phyloP scores from a whole-genome alignment of 2,888 invertebrate genomes.

The Lypha dubia region DNA sequence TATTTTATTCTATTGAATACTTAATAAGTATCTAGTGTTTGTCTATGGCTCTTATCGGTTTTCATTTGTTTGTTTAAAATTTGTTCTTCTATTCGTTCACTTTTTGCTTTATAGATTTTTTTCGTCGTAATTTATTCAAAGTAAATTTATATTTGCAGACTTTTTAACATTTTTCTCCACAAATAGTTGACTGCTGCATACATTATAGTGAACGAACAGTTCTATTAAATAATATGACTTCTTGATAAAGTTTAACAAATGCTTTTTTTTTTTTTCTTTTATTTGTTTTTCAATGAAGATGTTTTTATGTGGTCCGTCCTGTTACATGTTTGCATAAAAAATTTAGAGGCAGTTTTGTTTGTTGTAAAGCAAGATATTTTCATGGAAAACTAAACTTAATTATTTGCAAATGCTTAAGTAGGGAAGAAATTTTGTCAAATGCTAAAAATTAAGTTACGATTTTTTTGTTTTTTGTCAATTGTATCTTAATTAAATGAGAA shows the following conservation, averaged over 20 bases:
- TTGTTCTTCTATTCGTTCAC: conserved; percentile 48
- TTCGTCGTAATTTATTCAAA: conserved; percentile 68
- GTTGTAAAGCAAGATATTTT: not conserved
- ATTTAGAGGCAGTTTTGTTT: conserved; percentile 19
- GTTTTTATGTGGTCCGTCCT: conserved; percentile 13
- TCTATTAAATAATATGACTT: conserved; percentile 66
- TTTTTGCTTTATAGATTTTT: conserved; percentile 15
- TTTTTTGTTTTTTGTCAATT: too few relatives aligned
- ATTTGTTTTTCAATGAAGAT: conserved; percentile 31
- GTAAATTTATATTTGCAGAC: conserved; percentile 71
- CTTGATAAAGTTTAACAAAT: conserved; percentile 58
- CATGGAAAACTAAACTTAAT: not conserved
- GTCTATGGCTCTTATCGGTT: conserved; percentile 62
- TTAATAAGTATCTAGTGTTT: conserved; percentile 59
- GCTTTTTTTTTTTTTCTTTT: conserved; percentile 7
- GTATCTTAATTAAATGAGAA: too few relatives aligned
- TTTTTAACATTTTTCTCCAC: conserved; percentile 63
- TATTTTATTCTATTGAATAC: conserved; percentile 65
- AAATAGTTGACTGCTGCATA: conserved; percentile 61
- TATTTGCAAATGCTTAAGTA: not conserved
- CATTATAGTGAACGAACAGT: conserved; percentile 50
- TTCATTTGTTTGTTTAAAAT: conserved; percentile 68
- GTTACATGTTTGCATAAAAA: conserved; percentile 30
- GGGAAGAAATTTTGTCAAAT: too few relatives aligned
- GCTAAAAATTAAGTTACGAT: too few relatives aligned